A percentile compares a stretch with the other conserved stretches of the same genome.
Evolutionary conservation across 2,888 invertebrate species (phyloP).

Genomic region (Tortrix viridana): DNA sequence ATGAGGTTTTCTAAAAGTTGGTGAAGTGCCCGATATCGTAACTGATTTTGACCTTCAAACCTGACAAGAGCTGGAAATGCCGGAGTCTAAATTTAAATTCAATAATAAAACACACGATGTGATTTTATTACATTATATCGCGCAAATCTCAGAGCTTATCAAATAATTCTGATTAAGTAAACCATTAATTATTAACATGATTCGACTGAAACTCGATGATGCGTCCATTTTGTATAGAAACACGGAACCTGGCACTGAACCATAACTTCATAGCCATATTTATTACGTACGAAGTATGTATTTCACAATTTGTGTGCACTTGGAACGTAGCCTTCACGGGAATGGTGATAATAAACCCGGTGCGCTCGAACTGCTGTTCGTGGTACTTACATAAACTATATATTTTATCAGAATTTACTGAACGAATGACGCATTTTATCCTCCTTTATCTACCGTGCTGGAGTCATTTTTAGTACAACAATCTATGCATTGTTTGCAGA

Average conservation of each 20-base stretch:
- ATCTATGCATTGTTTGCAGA: conserved; percentile 40
- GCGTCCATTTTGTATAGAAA: neutral
- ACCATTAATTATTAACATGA: neutral
- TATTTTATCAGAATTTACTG: conserved; percentile 60
- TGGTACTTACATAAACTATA: conserved; percentile 41
- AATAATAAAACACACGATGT: no score
- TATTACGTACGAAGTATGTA: neutral
- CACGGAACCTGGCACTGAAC: neutral
- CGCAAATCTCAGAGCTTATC: no score
- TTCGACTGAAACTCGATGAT: neutral
- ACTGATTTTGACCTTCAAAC: no score
- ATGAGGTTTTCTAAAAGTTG: no score
- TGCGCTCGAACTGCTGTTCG: conserved; percentile 42
- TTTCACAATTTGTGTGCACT: conserved; percentile 23
- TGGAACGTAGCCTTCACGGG: conserved; percentile 47
- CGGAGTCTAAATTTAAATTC: no score
- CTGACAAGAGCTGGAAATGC: no score
- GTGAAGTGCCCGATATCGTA: no score
- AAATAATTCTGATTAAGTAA: neutral
- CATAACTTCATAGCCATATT: neutral
- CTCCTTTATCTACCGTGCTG: conserved; percentile 52
- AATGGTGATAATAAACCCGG: conserved; percentile 50
- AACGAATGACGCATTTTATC: conserved; percentile 58
- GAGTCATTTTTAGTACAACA: conserved; percentile 45
- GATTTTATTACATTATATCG: no score